Conservation (phyloP, 2,888 invertebrate genomes). For the Nemoura dubitans region DNA sequence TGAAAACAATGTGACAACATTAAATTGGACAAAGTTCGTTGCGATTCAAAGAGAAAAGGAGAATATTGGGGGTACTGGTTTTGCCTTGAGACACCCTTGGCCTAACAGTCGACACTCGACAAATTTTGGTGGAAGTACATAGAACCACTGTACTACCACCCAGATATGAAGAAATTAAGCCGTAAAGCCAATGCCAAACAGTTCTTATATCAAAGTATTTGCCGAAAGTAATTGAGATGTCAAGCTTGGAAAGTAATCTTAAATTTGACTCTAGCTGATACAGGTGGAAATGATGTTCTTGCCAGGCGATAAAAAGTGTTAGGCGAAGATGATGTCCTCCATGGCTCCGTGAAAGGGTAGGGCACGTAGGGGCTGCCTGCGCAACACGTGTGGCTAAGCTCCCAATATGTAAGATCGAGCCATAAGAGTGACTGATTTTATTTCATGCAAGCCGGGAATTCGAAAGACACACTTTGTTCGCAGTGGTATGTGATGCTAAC, state of each 20-base stretch:
- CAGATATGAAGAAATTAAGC: no score
- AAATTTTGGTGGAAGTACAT: no score
- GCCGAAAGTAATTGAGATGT: background rate
- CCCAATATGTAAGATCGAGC: slow-evolving; percentile 33
- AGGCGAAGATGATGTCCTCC: background rate
- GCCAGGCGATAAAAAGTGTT: background rate
- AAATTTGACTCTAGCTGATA: background rate
- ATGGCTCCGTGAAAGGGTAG: background rate
- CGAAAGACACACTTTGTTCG: background rate
- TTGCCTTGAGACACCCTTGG: no score
- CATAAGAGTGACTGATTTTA: slow-evolving; percentile 5
- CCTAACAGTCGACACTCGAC: no score
- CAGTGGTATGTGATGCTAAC: no score
- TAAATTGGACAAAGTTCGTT: no score
- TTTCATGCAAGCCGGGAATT: slow-evolving; percentile 1
- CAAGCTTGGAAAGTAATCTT: background rate
- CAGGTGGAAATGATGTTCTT: background rate
- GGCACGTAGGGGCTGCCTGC: background rate
- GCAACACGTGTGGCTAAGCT: slow-evolving; percentile 31
- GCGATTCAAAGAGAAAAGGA: no score
- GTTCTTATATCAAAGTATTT: no score
- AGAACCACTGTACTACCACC: no score
- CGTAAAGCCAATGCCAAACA: no score
- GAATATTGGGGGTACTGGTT: no score
- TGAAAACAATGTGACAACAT: no score